Percentiles rank a stretch among this genome's conserved stretches.
These are phyloP conservation scores for honey bee (Apis mellifera) DNA, from an alignment of 1,140 invertebrate genomes.

Conservation along the genomic window DNA sequence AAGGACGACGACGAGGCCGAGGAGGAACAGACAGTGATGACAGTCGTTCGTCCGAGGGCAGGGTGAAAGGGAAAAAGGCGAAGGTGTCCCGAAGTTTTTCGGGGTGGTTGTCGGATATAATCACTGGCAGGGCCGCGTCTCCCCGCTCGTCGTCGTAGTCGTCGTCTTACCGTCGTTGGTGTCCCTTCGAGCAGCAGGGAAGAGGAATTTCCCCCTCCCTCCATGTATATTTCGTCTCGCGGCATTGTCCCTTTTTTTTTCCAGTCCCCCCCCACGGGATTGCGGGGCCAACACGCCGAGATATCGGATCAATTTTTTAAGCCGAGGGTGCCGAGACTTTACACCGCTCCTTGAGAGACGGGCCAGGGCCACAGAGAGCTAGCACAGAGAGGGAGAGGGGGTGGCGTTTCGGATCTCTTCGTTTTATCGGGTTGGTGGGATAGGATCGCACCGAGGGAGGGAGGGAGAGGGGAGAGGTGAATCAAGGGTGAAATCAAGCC, in stretches of 20 bases:
- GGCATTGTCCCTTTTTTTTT: slow-evolving; percentile 77
- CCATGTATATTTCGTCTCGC: slow-evolving; percentile 60
- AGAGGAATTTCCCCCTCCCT: neutral
- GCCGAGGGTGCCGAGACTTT: slow-evolving; percentile 81
- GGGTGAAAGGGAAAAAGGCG: slow-evolving; percentile 39
- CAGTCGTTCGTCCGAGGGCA: neutral
- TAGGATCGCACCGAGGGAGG: neutral
- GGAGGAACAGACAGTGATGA: neutral
- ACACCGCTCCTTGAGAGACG: slow-evolving; percentile 77
- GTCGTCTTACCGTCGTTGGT: slow-evolving; percentile 51
- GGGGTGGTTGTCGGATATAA: slow-evolving; percentile 78
- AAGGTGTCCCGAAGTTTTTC: slow-evolving; percentile 70
- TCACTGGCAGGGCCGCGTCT: slow-evolving; percentile 71
- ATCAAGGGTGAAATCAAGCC: slow-evolving; percentile 73
- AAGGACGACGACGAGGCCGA: slow-evolving; percentile 41
- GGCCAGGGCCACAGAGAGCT: slow-evolving; percentile 51
- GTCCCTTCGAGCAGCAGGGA: slow-evolving; percentile 31
- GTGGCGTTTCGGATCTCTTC: slow-evolving; percentile 40
- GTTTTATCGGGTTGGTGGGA: slow-evolving; percentile 5
- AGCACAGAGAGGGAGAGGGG: slow-evolving; percentile 1
- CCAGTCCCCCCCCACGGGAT: slow-evolving; percentile 73
- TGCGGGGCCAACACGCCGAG: slow-evolving; percentile 79
- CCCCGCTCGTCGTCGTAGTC: slow-evolving; percentile 33
- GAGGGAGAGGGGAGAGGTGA: neutral
- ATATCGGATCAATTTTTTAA: slow-evolving; percentile 80